These are phyloP conservation scores for Delia radicum DNA, from an alignment of 1,140 invertebrate genomes.

Conservation along the genomic window DNA sequence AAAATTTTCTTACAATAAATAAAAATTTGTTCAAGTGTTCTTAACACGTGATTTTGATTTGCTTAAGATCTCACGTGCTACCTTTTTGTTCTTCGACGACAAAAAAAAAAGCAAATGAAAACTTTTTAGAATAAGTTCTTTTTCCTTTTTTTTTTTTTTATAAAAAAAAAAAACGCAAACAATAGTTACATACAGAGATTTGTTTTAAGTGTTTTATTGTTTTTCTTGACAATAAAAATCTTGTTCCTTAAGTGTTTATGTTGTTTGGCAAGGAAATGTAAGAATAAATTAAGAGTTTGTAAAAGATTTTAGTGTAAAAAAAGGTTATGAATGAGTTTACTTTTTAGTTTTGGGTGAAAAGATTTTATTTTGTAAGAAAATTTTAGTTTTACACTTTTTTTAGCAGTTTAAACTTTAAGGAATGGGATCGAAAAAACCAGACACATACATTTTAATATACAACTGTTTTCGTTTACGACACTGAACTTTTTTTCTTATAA, in stretches of 20 bases:
- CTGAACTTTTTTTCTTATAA: no score
- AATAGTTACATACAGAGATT: not conserved
- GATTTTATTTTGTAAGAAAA: no score
- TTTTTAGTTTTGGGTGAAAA: not conserved
- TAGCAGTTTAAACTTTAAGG: no score
- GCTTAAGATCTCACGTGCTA: not conserved
- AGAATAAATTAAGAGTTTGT: not conserved
- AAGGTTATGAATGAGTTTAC: not conserved
- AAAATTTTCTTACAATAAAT: no score
- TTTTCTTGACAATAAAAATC: not conserved
- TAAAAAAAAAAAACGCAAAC: no score
- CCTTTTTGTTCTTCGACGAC: not conserved
- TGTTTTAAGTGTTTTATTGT: slow-evolving; percentile 13
- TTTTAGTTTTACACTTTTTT: no score
- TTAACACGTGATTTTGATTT: not conserved
- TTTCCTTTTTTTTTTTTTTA: not conserved
- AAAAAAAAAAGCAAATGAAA: not conserved
- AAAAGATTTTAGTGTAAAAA: not conserved
- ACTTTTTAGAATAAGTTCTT: not conserved
- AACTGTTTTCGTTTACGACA: no score
- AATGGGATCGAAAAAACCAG: no score
- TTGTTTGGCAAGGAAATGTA: not conserved
- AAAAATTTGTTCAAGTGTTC: not conserved
- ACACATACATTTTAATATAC: no score
- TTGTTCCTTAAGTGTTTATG: not conserved